These are phyloP conservation scores for Zonitis immaculata DNA, from an alignment of 2,888 invertebrate genomes.

Conservation along the genomic window DNA sequence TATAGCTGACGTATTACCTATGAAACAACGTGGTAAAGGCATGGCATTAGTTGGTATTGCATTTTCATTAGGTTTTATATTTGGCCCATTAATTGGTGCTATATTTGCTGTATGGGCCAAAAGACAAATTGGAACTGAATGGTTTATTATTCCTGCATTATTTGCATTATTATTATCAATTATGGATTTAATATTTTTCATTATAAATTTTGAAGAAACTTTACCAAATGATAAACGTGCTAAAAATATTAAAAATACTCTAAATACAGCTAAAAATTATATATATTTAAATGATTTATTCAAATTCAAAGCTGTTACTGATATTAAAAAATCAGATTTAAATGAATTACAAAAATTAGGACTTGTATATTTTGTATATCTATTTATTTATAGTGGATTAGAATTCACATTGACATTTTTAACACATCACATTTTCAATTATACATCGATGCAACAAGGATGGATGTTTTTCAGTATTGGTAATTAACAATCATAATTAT, in stretches of 20 bases:
- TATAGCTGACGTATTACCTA: slow-evolving; percentile 84
- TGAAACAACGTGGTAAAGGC: slow-evolving; percentile 81
- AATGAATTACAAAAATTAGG: slow-evolving; percentile 65
- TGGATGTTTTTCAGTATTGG: slow-evolving; percentile 96
- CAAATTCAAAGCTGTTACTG: slow-evolving; percentile 65
- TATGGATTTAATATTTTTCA: slow-evolving; percentile 72
- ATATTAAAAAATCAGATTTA: slow-evolving; percentile 59
- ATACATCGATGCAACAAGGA: slow-evolving; percentile 93
- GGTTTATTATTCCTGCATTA: slow-evolving; percentile 78
- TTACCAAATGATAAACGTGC: slow-evolving; percentile 70
- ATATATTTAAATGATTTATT: slow-evolving; percentile 49
- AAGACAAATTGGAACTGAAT: slow-evolving; percentile 56
- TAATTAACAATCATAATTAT: slow-evolving; percentile 30
- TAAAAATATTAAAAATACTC: slow-evolving; percentile 57
- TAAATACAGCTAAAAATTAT: slow-evolving; percentile 44
- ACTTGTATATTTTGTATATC: slow-evolving; percentile 79
- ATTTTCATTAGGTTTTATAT: slow-evolving; percentile 95
- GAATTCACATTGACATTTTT: slow-evolving; percentile 97
- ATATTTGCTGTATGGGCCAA: slow-evolving; percentile 69
- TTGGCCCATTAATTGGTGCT: slow-evolving; percentile 94
- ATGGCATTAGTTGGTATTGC: slow-evolving; percentile 98
- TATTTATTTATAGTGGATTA: slow-evolving; percentile 92
- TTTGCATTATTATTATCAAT: slow-evolving; percentile 71
- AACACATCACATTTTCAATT: slow-evolving; percentile 87
- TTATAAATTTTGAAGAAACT: slow-evolving; percentile 75